Percentiles rank a stretch among this genome's conserved stretches.
Evolutionary conservation across 35 echinoderm and acorn worm species (phyloP).

Genomic region (Holothuria glaberrima): DNA sequence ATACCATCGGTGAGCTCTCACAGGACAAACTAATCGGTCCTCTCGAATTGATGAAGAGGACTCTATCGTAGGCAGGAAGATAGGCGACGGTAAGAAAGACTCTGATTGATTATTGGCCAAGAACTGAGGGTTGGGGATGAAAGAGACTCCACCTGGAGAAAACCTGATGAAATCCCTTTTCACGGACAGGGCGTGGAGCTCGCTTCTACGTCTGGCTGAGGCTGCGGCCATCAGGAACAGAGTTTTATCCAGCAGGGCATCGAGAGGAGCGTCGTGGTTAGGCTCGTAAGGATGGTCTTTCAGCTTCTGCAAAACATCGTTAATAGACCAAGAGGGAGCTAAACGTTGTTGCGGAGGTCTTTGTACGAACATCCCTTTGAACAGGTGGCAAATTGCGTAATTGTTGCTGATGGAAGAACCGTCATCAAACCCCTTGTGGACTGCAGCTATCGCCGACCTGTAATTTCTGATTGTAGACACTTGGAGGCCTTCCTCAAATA

Average conservation of each 20-base stretch:
- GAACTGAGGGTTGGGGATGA: neutral
- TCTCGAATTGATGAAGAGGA: neutral
- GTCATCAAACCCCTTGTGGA: conserved; percentile 21
- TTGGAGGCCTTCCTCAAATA: neutral
- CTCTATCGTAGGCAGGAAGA: conserved; percentile 8
- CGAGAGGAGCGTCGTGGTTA: neutral
- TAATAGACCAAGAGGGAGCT: conserved; percentile 33
- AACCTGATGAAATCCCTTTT: conserved; percentile 12
- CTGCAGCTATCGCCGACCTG: conserved; percentile 15
- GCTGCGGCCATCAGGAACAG: conserved; percentile 44
- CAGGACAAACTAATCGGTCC: conserved; percentile 15
- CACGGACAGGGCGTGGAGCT: conserved; percentile 32
- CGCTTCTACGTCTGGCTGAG: neutral
- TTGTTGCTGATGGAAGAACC: neutral
- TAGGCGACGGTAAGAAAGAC: neutral
- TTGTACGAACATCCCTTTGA: conserved; percentile 15
- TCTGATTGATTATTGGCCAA: conserved; percentile 36
- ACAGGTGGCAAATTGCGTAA: neutral
- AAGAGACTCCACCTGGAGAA: neutral
- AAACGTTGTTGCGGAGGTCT: conserved; percentile 3
- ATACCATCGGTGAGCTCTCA: neutral
- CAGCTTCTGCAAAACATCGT: neutral
- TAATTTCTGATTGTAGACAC: conserved; percentile 28
- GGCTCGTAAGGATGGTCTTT: conserved; percentile 26
- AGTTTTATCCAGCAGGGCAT: neutral